Base-by-base conservation (phyloP, 2,888 invertebrate genomes). In the Acleris literana region DNA sequence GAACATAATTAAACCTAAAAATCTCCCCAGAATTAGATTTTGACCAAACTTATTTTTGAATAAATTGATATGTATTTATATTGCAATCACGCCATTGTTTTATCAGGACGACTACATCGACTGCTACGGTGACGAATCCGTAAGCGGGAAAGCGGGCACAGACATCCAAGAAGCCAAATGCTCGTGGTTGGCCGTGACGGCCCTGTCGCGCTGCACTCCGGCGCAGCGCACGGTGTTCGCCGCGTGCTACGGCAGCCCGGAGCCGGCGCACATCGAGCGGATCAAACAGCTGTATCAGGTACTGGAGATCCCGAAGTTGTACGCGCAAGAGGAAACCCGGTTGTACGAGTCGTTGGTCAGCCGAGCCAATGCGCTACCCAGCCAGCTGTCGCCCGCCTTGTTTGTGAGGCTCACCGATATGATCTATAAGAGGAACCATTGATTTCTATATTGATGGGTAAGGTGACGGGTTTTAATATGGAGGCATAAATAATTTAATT, bases 131-230 rank as follows among this genome's bases (percentile, higher is more conserved):
- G 95, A 97, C 95, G 81, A 78, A 63, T 62, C 70, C 1, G 33
- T 81, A 2, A 81, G 78, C 3, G 82, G 82, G 0, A 84, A 84
- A 71, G 73, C 69, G 0, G 83, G 85, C 2, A 84, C 81, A 2
- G 85, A 86, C 66, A 87, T 88, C 4, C 84, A 84, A 68, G 97
- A 98, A 78, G 97, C 97, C 48, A 99, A 99, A 86, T 99, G 98
- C 83, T 95, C 97, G 0, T 99, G 99, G 99, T 88, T 98, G 52
- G 95, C 96, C 0, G 96, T 97, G 44, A 94, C 95, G 56, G 97
- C 97, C 49, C 90, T 97, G 74, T 94, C 96, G 84, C 91, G 95
- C 49, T 95, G 95, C 13, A 94, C 92, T 55, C 88, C 93, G 0
- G 86, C 93, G 9, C 97, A 97, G 80, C 93, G 93, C 70, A 87